A percentile compares a stretch with the other conserved stretches of the same genome.
Conservation (phyloP, 2,113 vertebrate species). For the Brachypodius melanocephalos region DNA sequence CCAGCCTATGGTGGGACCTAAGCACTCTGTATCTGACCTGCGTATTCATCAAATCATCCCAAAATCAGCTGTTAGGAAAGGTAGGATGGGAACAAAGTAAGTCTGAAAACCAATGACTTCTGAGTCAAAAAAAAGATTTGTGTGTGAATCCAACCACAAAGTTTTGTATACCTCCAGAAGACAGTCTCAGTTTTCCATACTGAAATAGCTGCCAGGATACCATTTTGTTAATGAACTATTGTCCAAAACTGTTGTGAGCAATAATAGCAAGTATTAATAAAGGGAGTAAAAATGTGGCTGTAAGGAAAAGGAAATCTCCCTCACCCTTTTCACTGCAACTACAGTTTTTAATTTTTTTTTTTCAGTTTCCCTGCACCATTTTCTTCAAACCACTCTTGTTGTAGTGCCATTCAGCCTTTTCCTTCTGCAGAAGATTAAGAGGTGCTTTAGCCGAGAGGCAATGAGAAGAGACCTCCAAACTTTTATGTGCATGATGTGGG, state of each 20-base stretch:
- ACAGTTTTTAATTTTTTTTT: neutral
- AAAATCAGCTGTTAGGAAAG: neutral
- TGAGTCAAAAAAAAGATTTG: neutral
- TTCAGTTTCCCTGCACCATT: neutral
- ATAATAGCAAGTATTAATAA: neutral
- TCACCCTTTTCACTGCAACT: neutral
- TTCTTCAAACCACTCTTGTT: neutral
- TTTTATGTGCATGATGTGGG: neutral
- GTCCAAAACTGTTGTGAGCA: neutral
- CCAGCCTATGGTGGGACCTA: neutral
- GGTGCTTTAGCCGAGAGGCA: neutral
- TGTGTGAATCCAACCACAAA: neutral
- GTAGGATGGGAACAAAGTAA: fast-evolving
- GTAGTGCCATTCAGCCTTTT: neutral
- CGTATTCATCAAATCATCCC: neutral
- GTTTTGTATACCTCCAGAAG: neutral
- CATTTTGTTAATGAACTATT: neutral
- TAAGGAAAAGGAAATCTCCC: neutral
- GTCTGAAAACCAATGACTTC: neutral
- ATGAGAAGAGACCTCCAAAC: neutral
- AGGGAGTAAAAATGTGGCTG: neutral
- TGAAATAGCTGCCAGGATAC: neutral
- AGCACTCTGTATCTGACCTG: neutral
- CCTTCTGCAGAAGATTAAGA: neutral
- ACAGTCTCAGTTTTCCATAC: neutral